phyloP scores from a whole-genome alignment of 2,888 invertebrate genomes.

The Phorcus lineatus region DNA sequence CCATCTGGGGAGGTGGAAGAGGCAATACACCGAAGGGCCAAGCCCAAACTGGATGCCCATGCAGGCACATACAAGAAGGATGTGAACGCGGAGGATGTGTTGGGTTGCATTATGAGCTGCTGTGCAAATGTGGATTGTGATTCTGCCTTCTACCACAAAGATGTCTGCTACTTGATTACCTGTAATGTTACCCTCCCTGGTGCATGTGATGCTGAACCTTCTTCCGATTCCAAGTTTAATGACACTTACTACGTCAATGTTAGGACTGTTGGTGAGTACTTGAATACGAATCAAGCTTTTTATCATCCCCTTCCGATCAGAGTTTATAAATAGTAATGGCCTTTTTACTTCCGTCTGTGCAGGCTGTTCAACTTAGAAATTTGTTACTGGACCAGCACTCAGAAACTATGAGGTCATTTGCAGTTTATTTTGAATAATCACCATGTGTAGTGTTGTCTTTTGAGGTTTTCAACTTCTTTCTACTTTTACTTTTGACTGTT shows the following conservation, averaged over 20 bases:
- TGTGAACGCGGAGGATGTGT: conserved; percentile 20
- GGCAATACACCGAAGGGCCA: conserved; percentile 29
- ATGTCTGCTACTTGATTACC: conserved; percentile 39
- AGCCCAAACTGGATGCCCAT: conserved; percentile 30
- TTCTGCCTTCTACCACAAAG: conserved; percentile 38
- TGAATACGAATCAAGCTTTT: background rate
- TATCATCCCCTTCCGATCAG: too few relatives aligned
- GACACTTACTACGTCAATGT: conserved; percentile 39
- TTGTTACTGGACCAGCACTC: too few relatives aligned
- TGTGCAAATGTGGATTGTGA: conserved; percentile 34
- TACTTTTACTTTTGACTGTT: too few relatives aligned
- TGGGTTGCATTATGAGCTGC: conserved; percentile 39
- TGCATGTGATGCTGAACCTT: conserved; percentile 36
- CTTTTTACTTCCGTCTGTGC: too few relatives aligned
- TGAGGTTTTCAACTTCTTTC: too few relatives aligned
- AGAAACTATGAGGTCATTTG: too few relatives aligned
- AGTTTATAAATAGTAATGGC: too few relatives aligned
- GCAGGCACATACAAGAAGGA: conserved; percentile 42
- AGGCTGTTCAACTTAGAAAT: too few relatives aligned
- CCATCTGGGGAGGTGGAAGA: conserved; percentile 7
- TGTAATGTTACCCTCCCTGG: conserved; percentile 38
- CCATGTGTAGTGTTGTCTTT: too few relatives aligned
- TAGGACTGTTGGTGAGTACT: conserved; percentile 40
- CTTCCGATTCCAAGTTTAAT: conserved; percentile 34
- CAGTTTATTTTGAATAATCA: too few relatives aligned